A percentile compares a stretch with the other conserved stretches of the same genome.
phyloP scores from a whole-genome alignment of 2,113 vertebrate genomes.

The Bufo bufo region DNA sequence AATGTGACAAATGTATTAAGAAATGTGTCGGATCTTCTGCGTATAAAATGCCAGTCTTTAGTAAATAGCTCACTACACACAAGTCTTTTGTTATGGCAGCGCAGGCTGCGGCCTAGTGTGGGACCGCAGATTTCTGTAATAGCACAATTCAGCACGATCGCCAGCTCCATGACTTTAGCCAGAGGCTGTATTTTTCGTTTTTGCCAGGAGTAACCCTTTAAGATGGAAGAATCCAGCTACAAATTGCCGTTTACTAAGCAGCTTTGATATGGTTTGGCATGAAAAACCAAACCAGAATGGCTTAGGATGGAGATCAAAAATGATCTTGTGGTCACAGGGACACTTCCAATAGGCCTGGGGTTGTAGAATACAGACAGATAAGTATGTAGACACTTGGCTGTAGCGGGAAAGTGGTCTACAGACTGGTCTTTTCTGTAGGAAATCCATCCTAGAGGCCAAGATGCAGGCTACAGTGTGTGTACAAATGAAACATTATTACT shows the following conservation, averaged over 20 bases:
- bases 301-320: background rate
- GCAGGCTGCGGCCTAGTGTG: too few relatives aligned
- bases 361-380: conserved; percentile 18
- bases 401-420: conserved; percentile 27
- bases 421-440: conserved; percentile 16
- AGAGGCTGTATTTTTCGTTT: background rate
- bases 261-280: background rate
- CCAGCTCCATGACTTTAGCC: too few relatives aligned
- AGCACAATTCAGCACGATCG: too few relatives aligned
- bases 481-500: background rate
- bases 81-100: too few relatives aligned
- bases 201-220: background rate
- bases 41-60: too few relatives aligned
- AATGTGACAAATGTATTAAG: too few relatives aligned
- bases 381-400: conserved; percentile 19
- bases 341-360: conserved; percentile 14
- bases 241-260: conserved; percentile 6
- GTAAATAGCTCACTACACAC: too few relatives aligned
- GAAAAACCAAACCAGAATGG: background rate
- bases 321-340: conserved; percentile 21
- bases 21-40: too few relatives aligned
- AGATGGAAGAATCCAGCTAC: background rate
- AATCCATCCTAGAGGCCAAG: background rate
- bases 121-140: too few relatives aligned
- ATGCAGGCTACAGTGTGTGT: background rate